Evolutionary conservation across 1,140 invertebrate species (phyloP), one percentile per base, ranked within the genome.

Genomic region (Globodera rostochiensis): DNA sequence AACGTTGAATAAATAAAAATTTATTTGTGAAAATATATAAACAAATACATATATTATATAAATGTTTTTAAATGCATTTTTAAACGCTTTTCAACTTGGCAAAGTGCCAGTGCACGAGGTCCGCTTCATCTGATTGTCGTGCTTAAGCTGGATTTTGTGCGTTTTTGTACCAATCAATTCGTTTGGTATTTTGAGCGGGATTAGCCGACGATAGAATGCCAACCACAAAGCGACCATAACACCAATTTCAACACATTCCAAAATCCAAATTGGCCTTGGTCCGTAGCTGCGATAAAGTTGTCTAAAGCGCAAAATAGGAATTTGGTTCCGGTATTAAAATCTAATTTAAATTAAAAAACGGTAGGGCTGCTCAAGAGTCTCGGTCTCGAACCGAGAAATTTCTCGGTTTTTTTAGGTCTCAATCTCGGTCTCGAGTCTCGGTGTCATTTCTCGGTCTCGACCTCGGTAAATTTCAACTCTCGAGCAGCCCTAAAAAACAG

Each of bases 221-320:
- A 49, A 49, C 80, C 80, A 81, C 4, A 81, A 7, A 13, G 69
- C 15, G 19, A 49, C 21, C 80, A 81, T 81, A 19, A 81, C 13
- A 13, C 45, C 11, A 82, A 81, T 69, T 79, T 49, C 50, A 7
- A 49, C 60, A 45, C 53, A n/a, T 70, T 81, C 80, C 9, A 81
- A 67, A 36, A 81, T 69, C 80, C 80, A 81, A 67, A 81, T 80
- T 21, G 60, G n/a, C 69, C 77, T 36, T n/a, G 80, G 80, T 19
- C 80, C 80, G 9, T 81, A 82, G 13, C 67, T 45, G 46, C 25
- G 25, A 46, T 81, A 81, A 66, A 81, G 79, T 13, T 46, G 66
- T 2, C 80, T 76, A 13, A 49, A 49, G 6, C 6, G 15, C 11
- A 76, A 25, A 76, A 66, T 8, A 79, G 46, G 11, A 79, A 79